Percentiles rank a stretch among this genome's conserved stretches.
Evolutionary conservation across 2,888 invertebrate genomes (phyloP).

Genomic region (Drosophila testacea): DNA sequence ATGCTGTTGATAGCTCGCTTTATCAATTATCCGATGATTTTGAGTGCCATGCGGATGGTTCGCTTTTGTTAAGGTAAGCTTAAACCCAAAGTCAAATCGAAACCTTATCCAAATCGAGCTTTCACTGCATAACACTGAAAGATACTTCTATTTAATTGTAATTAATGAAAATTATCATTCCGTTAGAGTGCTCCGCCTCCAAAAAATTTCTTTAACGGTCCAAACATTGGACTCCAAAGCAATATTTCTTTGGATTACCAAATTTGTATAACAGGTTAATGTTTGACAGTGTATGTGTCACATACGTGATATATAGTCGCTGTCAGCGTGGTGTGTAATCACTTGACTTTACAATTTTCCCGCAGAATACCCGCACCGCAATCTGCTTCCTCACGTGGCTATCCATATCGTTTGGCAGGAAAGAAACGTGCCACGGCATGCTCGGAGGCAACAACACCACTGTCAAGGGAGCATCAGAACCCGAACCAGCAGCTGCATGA

Average conservation of each 20-base stretch:
- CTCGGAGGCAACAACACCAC: constrained; percentile 65
- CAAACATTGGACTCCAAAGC: not conserved
- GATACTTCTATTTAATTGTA: too few species aligned
- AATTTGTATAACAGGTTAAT: constrained; percentile 10
- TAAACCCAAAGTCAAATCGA: not conserved
- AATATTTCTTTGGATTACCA: constrained; percentile 2
- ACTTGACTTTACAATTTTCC: constrained; percentile 53
- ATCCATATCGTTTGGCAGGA: constrained; percentile 85
- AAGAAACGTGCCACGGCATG: constrained; percentile 77
- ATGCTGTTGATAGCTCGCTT: constrained; percentile 66
- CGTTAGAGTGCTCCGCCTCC: too few species aligned
- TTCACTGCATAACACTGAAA: not conserved
- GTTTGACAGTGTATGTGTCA: constrained; percentile 7
- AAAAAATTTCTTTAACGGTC: too few species aligned
- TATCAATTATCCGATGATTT: constrained; percentile 85
- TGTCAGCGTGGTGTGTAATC: constrained; percentile 46
- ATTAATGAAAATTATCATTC: too few species aligned
- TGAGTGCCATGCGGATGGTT: constrained; percentile 87
- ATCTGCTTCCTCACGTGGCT: constrained; percentile 87
- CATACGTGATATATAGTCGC: constrained; percentile 50
- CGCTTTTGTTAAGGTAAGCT: constrained; percentile 87
- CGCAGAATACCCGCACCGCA: constrained; percentile 87
- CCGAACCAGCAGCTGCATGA: constrained; percentile 50
- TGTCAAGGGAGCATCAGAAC: constrained; percentile 53
- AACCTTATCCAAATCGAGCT: not conserved